phyloP scores from a whole-genome alignment of 2,888 invertebrate species.

The Harpalus rufipes region DNA sequence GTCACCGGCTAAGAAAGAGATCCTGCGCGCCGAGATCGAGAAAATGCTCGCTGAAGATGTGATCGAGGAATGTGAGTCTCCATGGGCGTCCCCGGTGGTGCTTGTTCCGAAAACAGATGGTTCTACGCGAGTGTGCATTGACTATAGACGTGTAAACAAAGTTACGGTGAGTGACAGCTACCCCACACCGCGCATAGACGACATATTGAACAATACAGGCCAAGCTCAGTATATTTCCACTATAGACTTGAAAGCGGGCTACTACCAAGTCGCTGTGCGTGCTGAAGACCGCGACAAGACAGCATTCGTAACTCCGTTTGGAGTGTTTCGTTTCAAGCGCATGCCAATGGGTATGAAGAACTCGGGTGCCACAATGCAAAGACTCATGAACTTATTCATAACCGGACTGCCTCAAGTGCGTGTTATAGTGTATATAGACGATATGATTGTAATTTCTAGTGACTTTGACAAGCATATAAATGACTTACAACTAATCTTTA shows the following conservation, averaged over 20 bases:
- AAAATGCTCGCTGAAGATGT: too few relatives aligned
- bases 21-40: too few relatives aligned
- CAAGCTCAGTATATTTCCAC: slow-evolving; percentile 9
- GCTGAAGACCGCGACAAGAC: slow-evolving; percentile 27
- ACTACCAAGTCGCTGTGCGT: slow-evolving; percentile 8
- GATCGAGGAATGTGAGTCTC: too few relatives aligned
- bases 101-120: slow-evolving; percentile 73
- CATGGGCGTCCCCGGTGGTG: slow-evolving; percentile 73
- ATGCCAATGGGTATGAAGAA: slow-evolving; percentile 15
- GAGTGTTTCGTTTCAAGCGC: not conserved
- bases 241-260: slow-evolving; percentile 25
- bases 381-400: slow-evolving; percentile 13
- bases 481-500: too few relatives aligned
- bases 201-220: not conserved
- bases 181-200: slow-evolving; percentile 14
- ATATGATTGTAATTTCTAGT: not conserved
- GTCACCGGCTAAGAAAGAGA: too few relatives aligned
- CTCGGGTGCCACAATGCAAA: not conserved
- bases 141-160: slow-evolving; percentile 68
- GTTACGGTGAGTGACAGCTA: slow-evolving; percentile 10
- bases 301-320: not conserved
- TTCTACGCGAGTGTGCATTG: slow-evolving; percentile 71
- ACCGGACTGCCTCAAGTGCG: not conserved
- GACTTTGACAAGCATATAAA: not conserved
- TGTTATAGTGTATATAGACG: not conserved